Base-by-base conservation (phyloP, 2,888 invertebrate genomes). In the Agriotes lineatus region DNA sequence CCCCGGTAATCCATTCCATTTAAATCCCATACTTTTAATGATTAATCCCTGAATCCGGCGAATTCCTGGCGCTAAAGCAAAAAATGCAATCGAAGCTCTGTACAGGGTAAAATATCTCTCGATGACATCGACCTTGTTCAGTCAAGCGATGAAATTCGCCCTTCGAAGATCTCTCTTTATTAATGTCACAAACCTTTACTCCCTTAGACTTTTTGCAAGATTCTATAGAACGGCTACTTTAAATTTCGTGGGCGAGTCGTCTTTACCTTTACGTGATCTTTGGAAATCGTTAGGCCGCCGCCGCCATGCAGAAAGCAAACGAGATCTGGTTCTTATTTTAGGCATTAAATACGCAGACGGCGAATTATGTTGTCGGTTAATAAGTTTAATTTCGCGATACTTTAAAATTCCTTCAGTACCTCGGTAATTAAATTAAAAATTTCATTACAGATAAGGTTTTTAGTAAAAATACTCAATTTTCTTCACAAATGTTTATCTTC, bases 101-200 rank as follows among this genome's bases (percentile, higher is more conserved):
- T 56, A 56, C 42, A 56, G 14, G 25, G 7, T 5, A 25, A 42
- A 54, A 50, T 19, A 45, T 63, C 39, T 54, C 44, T 16, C n/a
- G 42, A 44, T 20, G 44, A 62, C 42, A 56, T 56, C 63, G 19
- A 56, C 44, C 50, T 63, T 63, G 63, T 35, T 33, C 63, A 56
- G 22, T 54, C 63, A 63, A 56, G 44, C 35, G 56, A 63, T 45
- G 54, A 63, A 62, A 63, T 63, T 54, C 63, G 30, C 44, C 63
- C 63, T 44, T 20, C 39, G 60, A 22, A 62, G 42, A 42, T 44
- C 44, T 25, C 56, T 42, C 63, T 33, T 63, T 63, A 54, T 62
- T 62, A 62, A 62, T 62, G 62, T 62, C 39, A 19, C 25, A 62
- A 54, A 61, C 61, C 54, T 62, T 56, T 56, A 37, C 56, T 14